A percentile compares a stretch with the other conserved stretches of the same genome.
Evolutionary conservation across 2,888 invertebrate species (phyloP).

Genomic region (Apodemia duryi): DNA sequence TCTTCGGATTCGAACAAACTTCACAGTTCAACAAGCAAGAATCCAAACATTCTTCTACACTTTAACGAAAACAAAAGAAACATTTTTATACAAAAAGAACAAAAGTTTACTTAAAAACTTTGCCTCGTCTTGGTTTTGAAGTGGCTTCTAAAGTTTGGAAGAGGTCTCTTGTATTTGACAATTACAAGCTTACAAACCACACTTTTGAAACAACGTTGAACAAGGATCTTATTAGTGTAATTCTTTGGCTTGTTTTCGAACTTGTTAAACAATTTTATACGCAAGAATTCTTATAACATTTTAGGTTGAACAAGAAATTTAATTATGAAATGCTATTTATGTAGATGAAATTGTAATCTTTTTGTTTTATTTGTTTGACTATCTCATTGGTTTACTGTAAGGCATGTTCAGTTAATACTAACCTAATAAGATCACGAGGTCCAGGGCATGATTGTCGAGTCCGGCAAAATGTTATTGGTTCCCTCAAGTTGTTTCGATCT

Average conservation of each 20-base stretch:
- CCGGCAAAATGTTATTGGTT: no score
- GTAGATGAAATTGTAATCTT: no score
- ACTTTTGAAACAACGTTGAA: constrained; percentile 11
- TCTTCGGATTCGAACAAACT: background rate
- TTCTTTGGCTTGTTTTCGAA: constrained; percentile 11
- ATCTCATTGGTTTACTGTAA: no score
- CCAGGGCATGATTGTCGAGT: no score
- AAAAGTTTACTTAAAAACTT: constrained; percentile 12
- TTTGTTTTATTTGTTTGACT: no score
- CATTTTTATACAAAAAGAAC: constrained; percentile 10
- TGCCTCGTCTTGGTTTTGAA: constrained; percentile 4
- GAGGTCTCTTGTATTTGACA: constrained; percentile 13
- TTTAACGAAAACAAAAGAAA: constrained; percentile 1
- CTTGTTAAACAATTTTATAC: background rate
- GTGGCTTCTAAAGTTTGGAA: constrained; percentile 6
- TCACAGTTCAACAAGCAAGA: constrained; percentile 13
- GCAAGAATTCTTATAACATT: background rate
- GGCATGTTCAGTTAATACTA: no score
- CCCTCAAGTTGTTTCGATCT: no score
- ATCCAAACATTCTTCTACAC: background rate
- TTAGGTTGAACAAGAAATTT: background rate
- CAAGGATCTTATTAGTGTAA: constrained; percentile 14
- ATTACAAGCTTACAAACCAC: constrained; percentile 14
- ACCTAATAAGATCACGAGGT: no score
- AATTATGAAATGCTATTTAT: background rate